Percentiles rank a stretch among this genome's conserved stretches.
Conservation (phyloP, 1,140 invertebrate species). For the Calephelis virginiensis region DNA sequence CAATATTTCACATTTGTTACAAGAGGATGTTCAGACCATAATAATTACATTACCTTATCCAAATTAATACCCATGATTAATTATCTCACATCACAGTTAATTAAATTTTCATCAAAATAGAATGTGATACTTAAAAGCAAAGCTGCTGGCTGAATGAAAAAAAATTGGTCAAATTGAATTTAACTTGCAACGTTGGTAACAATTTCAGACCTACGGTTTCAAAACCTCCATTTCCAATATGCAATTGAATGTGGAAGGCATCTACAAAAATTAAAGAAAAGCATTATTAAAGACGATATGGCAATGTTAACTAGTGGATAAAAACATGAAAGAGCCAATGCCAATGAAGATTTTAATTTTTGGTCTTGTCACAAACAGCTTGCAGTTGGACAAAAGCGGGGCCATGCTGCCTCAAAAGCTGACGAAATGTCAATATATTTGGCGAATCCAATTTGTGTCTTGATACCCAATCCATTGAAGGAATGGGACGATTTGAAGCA, state of each 20-base stretch:
- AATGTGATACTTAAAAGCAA: conserved; percentile 23
- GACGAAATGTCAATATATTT: conserved; percentile 27
- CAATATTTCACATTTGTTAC: no score
- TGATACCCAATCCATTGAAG: conserved; percentile 21
- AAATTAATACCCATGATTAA: conserved; percentile 25
- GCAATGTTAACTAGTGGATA: conserved; percentile 21
- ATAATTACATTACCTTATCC: no score
- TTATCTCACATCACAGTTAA: conserved; percentile 29
- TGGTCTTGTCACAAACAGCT: background rate
- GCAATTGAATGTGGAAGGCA: background rate
- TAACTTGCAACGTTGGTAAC: conserved; percentile 23
- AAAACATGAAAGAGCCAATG: background rate
- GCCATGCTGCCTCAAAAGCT: conserved; percentile 9
- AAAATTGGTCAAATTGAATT: conserved; percentile 25
- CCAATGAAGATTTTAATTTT: background rate
- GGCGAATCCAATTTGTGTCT: conserved; percentile 24
- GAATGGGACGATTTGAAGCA: background rate
- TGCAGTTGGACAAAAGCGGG: background rate
- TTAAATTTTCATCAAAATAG: conserved; percentile 26
- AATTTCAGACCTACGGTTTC: background rate
- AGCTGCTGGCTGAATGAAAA: conserved; percentile 20
- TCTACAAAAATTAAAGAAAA: conserved; percentile 21
- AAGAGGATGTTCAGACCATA: no score
- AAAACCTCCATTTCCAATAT: background rate
- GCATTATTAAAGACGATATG: conserved; percentile 22